These are phyloP conservation scores for Xestia sexstrigata DNA, from an alignment of 2,888 invertebrate species.

Conservation along the genomic window DNA sequence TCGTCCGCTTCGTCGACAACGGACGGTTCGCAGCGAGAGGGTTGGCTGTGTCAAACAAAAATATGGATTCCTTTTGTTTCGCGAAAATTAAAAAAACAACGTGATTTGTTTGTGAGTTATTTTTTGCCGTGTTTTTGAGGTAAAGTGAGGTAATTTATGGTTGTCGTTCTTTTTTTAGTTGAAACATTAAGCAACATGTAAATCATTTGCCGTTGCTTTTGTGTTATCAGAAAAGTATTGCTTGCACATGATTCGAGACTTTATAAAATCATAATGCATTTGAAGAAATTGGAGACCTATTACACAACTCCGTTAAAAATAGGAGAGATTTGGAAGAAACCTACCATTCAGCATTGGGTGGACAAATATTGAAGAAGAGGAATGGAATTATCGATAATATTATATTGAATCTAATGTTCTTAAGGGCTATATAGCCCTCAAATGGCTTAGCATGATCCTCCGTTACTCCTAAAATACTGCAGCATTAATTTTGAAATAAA, in stretches of 20 bases:
- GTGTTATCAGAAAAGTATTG: background rate
- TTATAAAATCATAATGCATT: background rate
- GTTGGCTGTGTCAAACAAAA: conserved; percentile 61
- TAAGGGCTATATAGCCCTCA: too few relatives aligned
- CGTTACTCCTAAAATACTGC: too few relatives aligned
- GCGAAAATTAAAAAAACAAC: conserved; percentile 58
- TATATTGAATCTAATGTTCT: background rate
- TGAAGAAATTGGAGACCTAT: background rate
- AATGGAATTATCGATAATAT: background rate
- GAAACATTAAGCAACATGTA: background rate
- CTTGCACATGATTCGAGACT: background rate
- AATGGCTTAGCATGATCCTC: too few relatives aligned
- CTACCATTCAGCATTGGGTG: background rate
- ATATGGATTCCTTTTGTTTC: conserved; percentile 58
- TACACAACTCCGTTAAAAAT: background rate
- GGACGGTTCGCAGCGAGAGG: conserved; percentile 56
- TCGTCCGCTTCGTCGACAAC: conserved; percentile 54
- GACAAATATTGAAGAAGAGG: background rate
- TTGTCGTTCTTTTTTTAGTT: background rate
- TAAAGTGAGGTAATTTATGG: conserved; percentile 31
- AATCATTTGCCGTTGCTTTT: background rate
- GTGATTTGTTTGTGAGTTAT: conserved; percentile 59
- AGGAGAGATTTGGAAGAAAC: background rate
- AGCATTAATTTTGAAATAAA: too few relatives aligned
- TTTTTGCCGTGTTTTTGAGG: conserved; percentile 22